These are phyloP conservation scores for Talpa occidentalis DNA, from an alignment of 2,113 vertebrate genomes.

Conservation along the genomic window DNA sequence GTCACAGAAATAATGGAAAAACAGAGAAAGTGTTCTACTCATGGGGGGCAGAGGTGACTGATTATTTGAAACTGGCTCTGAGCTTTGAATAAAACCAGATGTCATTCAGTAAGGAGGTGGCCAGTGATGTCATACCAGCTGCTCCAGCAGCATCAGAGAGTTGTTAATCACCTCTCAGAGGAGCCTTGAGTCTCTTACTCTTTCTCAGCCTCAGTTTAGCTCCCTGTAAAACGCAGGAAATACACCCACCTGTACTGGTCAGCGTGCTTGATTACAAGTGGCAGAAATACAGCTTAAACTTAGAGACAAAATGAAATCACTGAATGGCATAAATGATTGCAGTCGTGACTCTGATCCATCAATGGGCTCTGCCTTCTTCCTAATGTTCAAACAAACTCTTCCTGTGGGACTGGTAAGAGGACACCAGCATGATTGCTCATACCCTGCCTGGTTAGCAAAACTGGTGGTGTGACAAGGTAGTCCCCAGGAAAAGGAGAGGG, in stretches of 20 bases:
- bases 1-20: conserved; percentile 44
- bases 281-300: not conserved
- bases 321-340: too few relatives aligned
- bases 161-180: not conserved
- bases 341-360: not conserved
- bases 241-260: not conserved
- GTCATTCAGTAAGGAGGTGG: not conserved
- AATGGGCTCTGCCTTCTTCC: not conserved
- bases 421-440: not conserved
- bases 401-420: not conserved
- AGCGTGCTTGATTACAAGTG: not conserved
- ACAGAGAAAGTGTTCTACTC: not conserved
- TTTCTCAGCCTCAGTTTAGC: not conserved
- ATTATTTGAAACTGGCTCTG: not conserved
- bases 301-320: not conserved
- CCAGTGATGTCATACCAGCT: not conserved
- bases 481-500: too few relatives aligned
- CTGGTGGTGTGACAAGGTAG: too few relatives aligned
- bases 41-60: not conserved
- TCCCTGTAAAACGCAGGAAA: not conserved
- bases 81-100: not conserved
- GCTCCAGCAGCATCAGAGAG: not conserved
- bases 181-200: not conserved
- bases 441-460: not conserved
- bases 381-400: not conserved